These are phyloP conservation scores for Beaufortia kweichowensis DNA, from an alignment of 2,113 vertebrate species.

Conservation along the genomic window DNA sequence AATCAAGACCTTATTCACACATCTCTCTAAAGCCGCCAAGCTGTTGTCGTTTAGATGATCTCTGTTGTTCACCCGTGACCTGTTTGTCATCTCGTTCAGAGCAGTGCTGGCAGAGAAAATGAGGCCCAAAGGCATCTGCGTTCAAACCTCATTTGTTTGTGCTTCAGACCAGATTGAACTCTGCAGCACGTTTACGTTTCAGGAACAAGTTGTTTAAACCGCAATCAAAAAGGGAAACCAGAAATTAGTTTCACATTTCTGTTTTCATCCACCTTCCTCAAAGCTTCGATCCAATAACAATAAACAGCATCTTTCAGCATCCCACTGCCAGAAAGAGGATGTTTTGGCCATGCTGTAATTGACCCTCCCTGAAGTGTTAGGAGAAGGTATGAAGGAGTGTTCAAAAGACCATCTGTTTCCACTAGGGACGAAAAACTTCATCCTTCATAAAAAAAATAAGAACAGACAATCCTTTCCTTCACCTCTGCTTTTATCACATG, in stretches of 20 bases:
- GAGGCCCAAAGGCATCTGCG: constrained; percentile 17
- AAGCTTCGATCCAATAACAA: constrained; percentile 70
- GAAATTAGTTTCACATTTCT: constrained; percentile 72
- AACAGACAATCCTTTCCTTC: not conserved
- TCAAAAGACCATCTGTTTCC: constrained; percentile 70
- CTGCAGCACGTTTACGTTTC: constrained; percentile 18
- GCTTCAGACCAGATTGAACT: constrained; percentile 30
- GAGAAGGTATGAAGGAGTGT: constrained; percentile 67
- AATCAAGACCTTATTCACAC: constrained; percentile 38
- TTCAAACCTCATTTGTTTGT: constrained; percentile 18
- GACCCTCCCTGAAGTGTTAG: constrained; percentile 74
- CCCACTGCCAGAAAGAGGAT: constrained; percentile 73
- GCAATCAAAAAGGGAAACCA: constrained; percentile 73
- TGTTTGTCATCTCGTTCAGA: constrained; percentile 26
- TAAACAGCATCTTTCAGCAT: constrained; percentile 73
- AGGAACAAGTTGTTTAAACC: constrained; percentile 65
- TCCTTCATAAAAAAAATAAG: constrained; percentile 28
- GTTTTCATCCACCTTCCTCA: constrained; percentile 57
- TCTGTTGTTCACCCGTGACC: constrained; percentile 4
- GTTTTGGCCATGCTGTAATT: constrained; percentile 77
- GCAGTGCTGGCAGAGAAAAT: constrained; percentile 21
- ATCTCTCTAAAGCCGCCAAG: not conserved
- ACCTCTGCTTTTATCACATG: constrained; percentile 39
- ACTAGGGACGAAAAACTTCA: constrained; percentile 56
- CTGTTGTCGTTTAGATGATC: not conserved